Conservation (phyloP, 2,888 invertebrate species). For the Muscina levida region DNA sequence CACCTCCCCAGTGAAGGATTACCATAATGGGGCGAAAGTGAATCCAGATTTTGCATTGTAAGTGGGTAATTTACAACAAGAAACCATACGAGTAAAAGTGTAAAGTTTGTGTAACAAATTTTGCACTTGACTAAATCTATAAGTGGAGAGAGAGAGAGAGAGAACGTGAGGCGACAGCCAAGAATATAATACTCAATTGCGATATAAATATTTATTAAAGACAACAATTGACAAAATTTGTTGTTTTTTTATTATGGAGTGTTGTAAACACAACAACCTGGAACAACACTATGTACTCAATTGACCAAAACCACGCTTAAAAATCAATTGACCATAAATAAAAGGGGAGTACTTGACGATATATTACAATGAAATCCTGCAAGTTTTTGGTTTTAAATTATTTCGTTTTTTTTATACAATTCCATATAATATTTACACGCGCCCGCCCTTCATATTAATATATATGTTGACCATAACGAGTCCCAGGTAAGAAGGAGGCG, state of each 20-base stretch:
- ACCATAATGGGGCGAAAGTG: constrained; percentile 53
- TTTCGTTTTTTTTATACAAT: not conserved
- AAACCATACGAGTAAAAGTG: constrained; percentile 60
- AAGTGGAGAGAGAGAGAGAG: no score
- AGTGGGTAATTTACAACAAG: constrained; percentile 4
- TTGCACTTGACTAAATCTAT: no score
- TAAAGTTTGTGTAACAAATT: constrained; percentile 3
- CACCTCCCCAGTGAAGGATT: constrained; percentile 11
- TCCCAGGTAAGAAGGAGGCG: no score
- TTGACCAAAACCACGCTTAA: constrained; percentile 16
- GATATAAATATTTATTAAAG: constrained; percentile 24
- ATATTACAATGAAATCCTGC: constrained; percentile 43
- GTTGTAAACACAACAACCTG: no score
- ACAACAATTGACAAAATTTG: constrained; percentile 22
- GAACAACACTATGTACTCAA: constrained; percentile 28
- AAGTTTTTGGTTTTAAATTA: constrained; percentile 39
- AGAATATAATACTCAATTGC: not conserved
- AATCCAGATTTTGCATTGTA: constrained; percentile 5
- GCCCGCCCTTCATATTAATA: not conserved
- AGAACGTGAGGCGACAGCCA: not conserved
- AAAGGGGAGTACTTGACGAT: not conserved
- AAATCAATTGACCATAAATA: constrained; percentile 21
- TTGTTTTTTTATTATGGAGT: not conserved
- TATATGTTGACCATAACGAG: not conserved
- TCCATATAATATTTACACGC: not conserved